Evolutionary conservation across 2,888 invertebrate species (phyloP), one percentile per base, ranked within the genome.

Genomic region (Cyrtodaria siliqua): DNA sequence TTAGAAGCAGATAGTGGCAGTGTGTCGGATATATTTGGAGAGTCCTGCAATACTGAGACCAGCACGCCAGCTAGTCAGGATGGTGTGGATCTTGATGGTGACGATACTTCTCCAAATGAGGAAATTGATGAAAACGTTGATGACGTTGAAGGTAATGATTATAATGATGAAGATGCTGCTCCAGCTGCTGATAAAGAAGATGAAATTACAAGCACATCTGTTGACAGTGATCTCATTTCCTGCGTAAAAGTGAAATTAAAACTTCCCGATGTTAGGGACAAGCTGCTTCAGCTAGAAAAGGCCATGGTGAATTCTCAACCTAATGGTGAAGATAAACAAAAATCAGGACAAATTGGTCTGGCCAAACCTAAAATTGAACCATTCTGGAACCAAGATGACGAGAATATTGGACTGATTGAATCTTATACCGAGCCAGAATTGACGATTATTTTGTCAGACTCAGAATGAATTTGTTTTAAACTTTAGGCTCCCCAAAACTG

Each of bases 401-500:
- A 69, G 47, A 44, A 73, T 59, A 52, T 66, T n/a, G 69, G 60
- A 16, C 29, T 73, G 4, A 78, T 78, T 55, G 78, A 78, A 29
- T 66, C 44, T n/a, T 78, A 78, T 50, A 26, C 49, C 18, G 78
- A 73, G 47, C 73, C 78, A 4, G 67, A 66, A n/a, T 66, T 66
- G 8, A 12, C 12, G 33, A 78, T 84, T 38, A 69, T 82, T 14
- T 72, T 84, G 0, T 84, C 84, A 4, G 84, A 84, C 64, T 84
- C 82, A n/a, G 82, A 84, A 18, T 81, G 57, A 56, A 16, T 18
- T 1, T 9, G n/a, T 33, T 38, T 27, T 27, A 23, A 18, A n/a
- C 29, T 55, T 55, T 23, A 18, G 18, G 9, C 9, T 40, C 9
- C 14, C 40, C 14, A 40, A 40, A 40, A 40, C 40, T 12, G 9